A percentile compares a stretch with the other conserved stretches of the same genome.
phyloP scores from a whole-genome alignment of 2,797 vertebrate species.

The Peromyscus nudipes region DNA sequence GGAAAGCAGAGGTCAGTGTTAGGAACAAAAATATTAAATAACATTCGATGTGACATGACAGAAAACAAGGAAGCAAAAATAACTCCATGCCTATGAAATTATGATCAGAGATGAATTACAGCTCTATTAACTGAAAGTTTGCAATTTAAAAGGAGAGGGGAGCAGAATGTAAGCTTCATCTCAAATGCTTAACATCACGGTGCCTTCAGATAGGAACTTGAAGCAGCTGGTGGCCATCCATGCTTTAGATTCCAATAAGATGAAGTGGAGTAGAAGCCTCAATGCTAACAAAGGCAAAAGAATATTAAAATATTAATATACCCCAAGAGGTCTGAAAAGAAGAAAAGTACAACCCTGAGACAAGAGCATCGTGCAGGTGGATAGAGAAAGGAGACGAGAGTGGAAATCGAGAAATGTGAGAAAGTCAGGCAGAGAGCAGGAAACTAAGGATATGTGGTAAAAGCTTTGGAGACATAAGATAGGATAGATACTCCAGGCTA shows the following conservation, averaged over 20 bases:
- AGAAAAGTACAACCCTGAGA: neutral
- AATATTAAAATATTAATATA: neutral
- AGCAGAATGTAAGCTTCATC: neutral
- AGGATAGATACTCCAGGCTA: neutral
- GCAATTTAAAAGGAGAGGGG: neutral
- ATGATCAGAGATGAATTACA: neutral
- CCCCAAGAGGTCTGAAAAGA: neutral
- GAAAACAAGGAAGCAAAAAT: neutral
- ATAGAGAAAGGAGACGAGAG: neutral
- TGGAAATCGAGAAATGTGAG: neutral
- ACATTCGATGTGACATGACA: neutral
- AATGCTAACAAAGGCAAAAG: neutral
- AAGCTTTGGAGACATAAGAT: neutral
- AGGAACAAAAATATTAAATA: neutral
- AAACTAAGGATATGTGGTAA: neutral
- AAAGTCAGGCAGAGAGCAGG: neutral
- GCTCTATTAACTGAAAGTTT: neutral
- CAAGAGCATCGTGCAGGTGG: neutral
- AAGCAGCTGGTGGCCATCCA: neutral
- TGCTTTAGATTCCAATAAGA: constrained; percentile 13
- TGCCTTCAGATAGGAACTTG: neutral
- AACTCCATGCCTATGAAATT: neutral
- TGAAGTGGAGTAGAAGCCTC: neutral
- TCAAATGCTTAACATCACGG: neutral
- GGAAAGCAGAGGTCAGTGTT: neutral